A percentile compares a stretch with the other conserved stretches of the same genome.
Evolutionary conservation across 2,888 invertebrate species (phyloP).

Genomic region (Quadroppia sp.): DNA sequence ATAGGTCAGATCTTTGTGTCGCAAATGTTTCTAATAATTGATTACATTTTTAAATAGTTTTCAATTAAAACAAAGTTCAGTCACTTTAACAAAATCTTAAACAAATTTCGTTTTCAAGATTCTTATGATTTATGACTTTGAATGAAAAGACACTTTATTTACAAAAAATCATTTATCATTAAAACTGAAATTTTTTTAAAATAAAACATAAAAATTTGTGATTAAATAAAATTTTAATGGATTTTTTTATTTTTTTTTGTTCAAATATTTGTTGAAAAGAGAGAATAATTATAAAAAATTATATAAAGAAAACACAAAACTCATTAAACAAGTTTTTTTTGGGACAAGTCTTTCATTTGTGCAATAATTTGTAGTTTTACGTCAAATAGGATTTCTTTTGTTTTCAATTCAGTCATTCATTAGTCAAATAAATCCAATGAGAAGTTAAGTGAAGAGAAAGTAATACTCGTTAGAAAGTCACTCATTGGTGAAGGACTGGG

Average conservation of each 20-base stretch:
- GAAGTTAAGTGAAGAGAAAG: constrained; percentile 5
- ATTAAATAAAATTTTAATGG: background rate
- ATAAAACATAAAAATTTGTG: background rate
- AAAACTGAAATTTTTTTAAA: background rate
- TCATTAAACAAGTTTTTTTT: background rate
- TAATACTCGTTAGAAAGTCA: constrained; percentile 12
- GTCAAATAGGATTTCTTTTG: background rate
- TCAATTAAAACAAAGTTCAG: too few species aligned
- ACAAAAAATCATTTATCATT: background rate
- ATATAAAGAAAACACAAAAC: background rate
- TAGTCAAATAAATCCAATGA: background rate
- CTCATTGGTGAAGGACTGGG: background rate
- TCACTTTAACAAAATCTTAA: too few species aligned
- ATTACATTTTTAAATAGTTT: too few species aligned
- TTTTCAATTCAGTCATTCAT: background rate
- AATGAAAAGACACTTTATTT: background rate
- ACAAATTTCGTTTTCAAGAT: background rate
- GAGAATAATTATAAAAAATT: background rate
- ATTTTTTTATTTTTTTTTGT: background rate
- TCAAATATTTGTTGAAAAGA: background rate
- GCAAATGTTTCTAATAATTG: too few species aligned
- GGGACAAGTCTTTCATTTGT: background rate
- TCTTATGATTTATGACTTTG: background rate
- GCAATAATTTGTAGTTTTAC: background rate
- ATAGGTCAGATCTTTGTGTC: too few species aligned